Conservation (phyloP, 2,113 vertebrate species). For the Hemicordylus capensis region DNA sequence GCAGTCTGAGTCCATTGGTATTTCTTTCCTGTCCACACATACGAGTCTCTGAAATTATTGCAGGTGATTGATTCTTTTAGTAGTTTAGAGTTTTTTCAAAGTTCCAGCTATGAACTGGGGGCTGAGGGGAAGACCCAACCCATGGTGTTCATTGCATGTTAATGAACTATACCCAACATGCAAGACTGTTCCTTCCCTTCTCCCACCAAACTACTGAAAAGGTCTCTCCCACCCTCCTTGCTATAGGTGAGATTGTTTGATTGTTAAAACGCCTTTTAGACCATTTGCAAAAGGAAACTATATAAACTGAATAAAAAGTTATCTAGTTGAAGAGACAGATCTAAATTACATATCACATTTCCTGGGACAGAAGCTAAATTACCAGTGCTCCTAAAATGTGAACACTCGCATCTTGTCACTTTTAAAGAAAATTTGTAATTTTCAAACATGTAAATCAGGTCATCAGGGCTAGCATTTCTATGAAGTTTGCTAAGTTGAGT, state of each 20-base stretch:
- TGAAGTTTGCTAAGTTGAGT: slow-evolving; percentile 48
- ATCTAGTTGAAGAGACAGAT: background rate
- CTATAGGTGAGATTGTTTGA: background rate
- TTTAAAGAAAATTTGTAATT: slow-evolving; percentile 40
- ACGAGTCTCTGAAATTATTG: too few relatives aligned
- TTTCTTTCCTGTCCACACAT: too few relatives aligned
- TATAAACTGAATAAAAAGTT: background rate
- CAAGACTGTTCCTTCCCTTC: too few relatives aligned
- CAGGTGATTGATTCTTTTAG: too few relatives aligned
- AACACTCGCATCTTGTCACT: slow-evolving; percentile 28
- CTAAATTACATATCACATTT: background rate
- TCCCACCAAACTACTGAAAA: too few relatives aligned
- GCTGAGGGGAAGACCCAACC: too few relatives aligned
- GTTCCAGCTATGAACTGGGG: too few relatives aligned
- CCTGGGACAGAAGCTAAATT: background rate
- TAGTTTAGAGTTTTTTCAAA: too few relatives aligned
- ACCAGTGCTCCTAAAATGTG: slow-evolving; percentile 14
- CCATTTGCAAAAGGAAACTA: background rate
- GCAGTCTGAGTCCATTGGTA: too few relatives aligned
- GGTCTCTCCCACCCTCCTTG: too few relatives aligned
- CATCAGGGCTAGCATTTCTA: slow-evolving; percentile 41
- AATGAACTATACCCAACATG: too few relatives aligned
- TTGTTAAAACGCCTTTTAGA: background rate
- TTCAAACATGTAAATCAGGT: slow-evolving; percentile 43
- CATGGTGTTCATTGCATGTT: too few relatives aligned